Percentiles rank a stretch among this genome's conserved stretches.
Conservation (phyloP, 2,797 vertebrate genomes). For the Heliangelus exortis region DNA sequence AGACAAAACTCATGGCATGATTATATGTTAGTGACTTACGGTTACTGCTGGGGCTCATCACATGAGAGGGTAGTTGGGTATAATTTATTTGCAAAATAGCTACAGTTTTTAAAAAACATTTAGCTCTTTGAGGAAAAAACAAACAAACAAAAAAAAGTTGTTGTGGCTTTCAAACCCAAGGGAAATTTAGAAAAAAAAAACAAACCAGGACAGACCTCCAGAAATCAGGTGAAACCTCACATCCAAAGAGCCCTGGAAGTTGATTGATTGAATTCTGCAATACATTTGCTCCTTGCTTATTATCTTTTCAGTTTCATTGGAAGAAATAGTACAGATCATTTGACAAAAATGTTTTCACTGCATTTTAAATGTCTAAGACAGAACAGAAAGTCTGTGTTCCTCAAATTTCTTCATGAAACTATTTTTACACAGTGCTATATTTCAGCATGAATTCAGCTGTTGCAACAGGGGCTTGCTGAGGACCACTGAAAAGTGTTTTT, state of each 20-base stretch:
- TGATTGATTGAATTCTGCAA: neutral
- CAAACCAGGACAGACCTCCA: neutral
- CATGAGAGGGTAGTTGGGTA: neutral
- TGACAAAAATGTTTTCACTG: neutral
- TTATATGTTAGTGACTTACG: neutral
- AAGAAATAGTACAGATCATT: neutral
- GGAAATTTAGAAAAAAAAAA: neutral
- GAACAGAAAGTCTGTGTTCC: neutral
- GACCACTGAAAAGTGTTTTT: neutral
- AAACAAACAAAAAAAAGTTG: neutral
- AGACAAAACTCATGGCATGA: neutral
- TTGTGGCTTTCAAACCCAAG: neutral
- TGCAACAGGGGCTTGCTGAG: neutral
- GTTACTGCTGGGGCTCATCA: neutral
- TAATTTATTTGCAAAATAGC: neutral
- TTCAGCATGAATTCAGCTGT: neutral
- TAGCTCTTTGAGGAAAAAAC: neutral
- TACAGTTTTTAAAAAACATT: neutral
- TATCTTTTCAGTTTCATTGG: neutral
- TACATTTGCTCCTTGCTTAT: neutral
- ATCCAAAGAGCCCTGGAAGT: neutral
- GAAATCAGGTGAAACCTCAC: neutral
- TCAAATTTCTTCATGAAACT: neutral
- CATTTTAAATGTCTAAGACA: neutral
- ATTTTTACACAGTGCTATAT: neutral